Evolutionary conservation across 2,797 vertebrate genomes (phyloP).

Genomic region (Hemitrygon akajei): DNA sequence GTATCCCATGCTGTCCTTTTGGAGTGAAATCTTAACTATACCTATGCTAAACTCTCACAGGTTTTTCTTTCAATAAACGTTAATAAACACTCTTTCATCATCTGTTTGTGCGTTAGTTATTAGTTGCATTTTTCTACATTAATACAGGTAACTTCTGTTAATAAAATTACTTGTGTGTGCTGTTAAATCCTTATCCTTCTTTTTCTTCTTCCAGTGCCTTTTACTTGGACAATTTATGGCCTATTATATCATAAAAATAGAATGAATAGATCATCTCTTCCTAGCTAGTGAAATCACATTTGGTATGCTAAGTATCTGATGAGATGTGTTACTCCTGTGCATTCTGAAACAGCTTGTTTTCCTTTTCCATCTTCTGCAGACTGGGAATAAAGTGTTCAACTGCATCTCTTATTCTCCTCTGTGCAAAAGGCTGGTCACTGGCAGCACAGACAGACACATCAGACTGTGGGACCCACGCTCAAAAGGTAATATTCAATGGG

Average conservation of each 20-base stretch:
- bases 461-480: slow-evolving; percentile 89
- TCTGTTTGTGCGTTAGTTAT: background rate
- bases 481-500: slow-evolving; percentile 65
- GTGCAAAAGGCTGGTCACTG: slow-evolving; percentile 82
- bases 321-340: background rate
- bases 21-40: background rate
- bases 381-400: slow-evolving; percentile 91
- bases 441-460: slow-evolving; percentile 87
- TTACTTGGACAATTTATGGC: background rate
- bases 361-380: slow-evolving; percentile 56
- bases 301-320: background rate
- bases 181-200: background rate
- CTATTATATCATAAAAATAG: background rate
- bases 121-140: background rate
- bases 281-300: background rate
- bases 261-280: background rate
- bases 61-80: background rate
- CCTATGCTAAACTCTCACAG: background rate
- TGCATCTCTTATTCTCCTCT: slow-evolving; percentile 84
- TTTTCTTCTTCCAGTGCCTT: background rate
- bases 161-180: background rate
- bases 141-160: background rate
- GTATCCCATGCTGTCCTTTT: background rate
- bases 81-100: background rate
- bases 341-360: background rate